Evolutionary conservation across 2,888 invertebrate genomes (phyloP).

Genomic region (Protula sp.): DNA sequence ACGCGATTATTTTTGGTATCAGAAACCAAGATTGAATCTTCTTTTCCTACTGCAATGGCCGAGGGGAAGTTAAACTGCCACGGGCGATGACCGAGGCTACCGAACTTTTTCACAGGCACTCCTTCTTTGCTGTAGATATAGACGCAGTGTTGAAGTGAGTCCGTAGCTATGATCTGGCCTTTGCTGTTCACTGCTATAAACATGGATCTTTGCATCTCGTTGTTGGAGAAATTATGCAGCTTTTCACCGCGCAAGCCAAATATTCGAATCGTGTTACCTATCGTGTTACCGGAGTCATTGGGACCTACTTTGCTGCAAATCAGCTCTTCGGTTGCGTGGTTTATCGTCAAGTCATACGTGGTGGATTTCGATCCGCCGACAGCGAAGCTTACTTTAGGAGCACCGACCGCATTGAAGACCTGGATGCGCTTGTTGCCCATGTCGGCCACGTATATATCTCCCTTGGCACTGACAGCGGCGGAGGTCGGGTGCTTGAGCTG

Average conservation of each 20-base stretch:
- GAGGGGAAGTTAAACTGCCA: conserved; percentile 15
- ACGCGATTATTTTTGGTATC: conserved; percentile 20
- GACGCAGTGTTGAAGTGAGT: conserved; percentile 11
- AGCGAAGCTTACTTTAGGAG: background rate
- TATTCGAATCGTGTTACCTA: conserved; percentile 7
- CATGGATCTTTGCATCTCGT: conserved; percentile 2
- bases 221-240: conserved; percentile 4
- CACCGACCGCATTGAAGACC: conserved; percentile 5
- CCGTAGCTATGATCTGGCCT: conserved; percentile 16
- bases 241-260: conserved; percentile 10
- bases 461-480: conserved; percentile 4
- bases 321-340: conserved; percentile 3
- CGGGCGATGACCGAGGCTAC: conserved; percentile 8
- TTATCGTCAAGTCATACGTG: conserved; percentile 11
- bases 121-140: conserved; percentile 16
- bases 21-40: conserved; percentile 17
- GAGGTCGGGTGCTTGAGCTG: conserved; percentile 10
- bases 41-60: conserved; percentile 1
- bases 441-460: conserved; percentile 13
- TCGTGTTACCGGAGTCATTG: conserved; percentile 6
- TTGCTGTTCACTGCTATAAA: conserved; percentile 14
- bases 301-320: conserved; percentile 9
- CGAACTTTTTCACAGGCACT: conserved; percentile 12
- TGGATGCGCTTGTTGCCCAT: conserved; percentile 15
- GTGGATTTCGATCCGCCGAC: conserved; percentile 6